Evolutionary conservation across 37 sponge, comb jelly and placozoan genomes (phyloP).

Genomic region (Spongia lamella): DNA sequence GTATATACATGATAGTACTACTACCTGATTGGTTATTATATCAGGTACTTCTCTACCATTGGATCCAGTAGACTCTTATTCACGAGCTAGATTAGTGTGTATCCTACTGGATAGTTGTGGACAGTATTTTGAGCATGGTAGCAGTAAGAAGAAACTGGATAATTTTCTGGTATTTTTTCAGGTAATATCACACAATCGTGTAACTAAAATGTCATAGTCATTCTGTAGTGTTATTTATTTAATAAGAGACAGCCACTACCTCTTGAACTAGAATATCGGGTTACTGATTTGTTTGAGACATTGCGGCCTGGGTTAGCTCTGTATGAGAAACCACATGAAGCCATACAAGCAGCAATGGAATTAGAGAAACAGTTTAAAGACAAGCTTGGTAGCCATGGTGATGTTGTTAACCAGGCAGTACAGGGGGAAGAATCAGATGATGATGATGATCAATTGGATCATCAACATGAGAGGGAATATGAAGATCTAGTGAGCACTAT

Average conservation of each 20-base stretch:
- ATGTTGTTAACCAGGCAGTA: no score
- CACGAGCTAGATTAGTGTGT: constrained; percentile 84
- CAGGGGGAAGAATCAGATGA: no score
- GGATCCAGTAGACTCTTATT: constrained; percentile 86
- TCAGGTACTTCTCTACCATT: constrained; percentile 70
- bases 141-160: constrained; percentile 85
- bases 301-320: constrained; percentile 73
- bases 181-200: constrained; percentile 23
- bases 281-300: constrained; percentile 74
- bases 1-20: background rate
- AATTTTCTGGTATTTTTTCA: constrained; percentile 89
- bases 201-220: background rate
- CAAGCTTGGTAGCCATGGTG: constrained; percentile 58
- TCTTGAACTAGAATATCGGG: constrained; percentile 80
- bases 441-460: no score
- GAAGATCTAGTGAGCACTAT: no score
- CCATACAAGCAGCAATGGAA: constrained; percentile 72
- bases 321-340: constrained; percentile 61
- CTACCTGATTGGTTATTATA: no score
- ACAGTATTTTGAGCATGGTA: constrained; percentile 91
- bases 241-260: constrained; percentile 91
- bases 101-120: constrained; percentile 95
- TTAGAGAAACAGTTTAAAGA: constrained; percentile 78
- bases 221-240: constrained; percentile 90
- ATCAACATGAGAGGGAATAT: no score